Conservation (phyloP, 2,888 invertebrate genomes). For the Phytoseiulus persimilis region DNA sequence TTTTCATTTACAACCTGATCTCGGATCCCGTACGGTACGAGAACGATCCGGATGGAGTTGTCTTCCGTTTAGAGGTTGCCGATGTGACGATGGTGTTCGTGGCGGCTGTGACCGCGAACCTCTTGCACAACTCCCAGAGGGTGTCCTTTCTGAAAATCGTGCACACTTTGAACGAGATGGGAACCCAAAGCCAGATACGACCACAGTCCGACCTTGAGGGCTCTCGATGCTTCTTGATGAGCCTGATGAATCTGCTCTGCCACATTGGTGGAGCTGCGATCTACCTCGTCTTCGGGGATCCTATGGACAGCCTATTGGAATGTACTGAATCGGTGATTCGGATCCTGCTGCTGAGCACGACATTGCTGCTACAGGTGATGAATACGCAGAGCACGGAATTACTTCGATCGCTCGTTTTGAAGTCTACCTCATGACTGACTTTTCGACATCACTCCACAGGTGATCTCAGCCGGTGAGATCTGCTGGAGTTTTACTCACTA, state of each 20-base stretch:
- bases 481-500: slow-evolving; percentile 27
- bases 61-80: background rate
- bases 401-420: no score
- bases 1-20: background rate
- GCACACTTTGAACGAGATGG: background rate
- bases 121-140: slow-evolving; percentile 6
- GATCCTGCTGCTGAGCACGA: slow-evolving; percentile 6
- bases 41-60: background rate
- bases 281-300: background rate
- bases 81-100: background rate
- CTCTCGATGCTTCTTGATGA: background rate
- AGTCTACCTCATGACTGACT: no score
- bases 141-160: slow-evolving; percentile 12
- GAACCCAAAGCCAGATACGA: background rate
- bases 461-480: slow-evolving; percentile 16
- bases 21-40: background rate
- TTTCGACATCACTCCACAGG: background rate
- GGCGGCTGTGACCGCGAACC: background rate
- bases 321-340: slow-evolving; percentile 1
- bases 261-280: background rate
- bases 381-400: no score
- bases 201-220: background rate
- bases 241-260: slow-evolving; percentile 18
- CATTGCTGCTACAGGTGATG: background rate
- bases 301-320: background rate